Evolutionary conservation across 2,797 vertebrate species (phyloP), one percentile per base, ranked within the genome.

Genomic region (Graptemys geographica): DNA sequence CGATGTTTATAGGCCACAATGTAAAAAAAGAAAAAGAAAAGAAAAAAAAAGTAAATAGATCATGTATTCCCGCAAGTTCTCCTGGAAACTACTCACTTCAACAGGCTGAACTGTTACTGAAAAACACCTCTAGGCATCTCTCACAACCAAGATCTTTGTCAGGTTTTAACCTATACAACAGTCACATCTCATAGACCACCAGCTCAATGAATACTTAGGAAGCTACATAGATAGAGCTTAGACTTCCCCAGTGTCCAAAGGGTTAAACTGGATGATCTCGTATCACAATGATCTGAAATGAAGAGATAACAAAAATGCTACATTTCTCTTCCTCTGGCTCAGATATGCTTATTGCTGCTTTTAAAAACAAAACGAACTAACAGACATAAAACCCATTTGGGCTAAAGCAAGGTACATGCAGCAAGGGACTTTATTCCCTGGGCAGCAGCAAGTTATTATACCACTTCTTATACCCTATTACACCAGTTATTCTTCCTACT

Each of bases 341-440:
- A 94, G 86, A 52, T 88, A 92, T 49, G 72, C 92, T 94, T 96
- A 90, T 47, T 93, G 62, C 93, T 94, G 91, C 83, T 28, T 59
- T 59, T 31, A 62, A 55, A 62, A 96, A 88, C 47, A 95, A 28
- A 82, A 56, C 96, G 90, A 51, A 51, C 5, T 47, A 47, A 47
- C 44, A 10, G n/a, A 69, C 33, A n/a, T 5, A 69, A 21, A 69
- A 69, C 18, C n/a, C n/a, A 37, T 69, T 19, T 37, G n/a, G n/a
- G 65, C 65, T 37, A 21, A 21, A 69, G 31, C 62, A 69, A 69
- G 16, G 4, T 18, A 11, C n/a, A 19, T 37, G n/a, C 18, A 21
- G 9, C 8, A 19, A 37, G 4, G 65, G 6, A 21, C n/a, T 69
- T 69, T 37, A n/a, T 37, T 69, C 18, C n/a, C 18, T 37, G 33